Base-by-base conservation (phyloP, 1,140 invertebrate species). In the Hermatobates lingyangjiaoensis region DNA sequence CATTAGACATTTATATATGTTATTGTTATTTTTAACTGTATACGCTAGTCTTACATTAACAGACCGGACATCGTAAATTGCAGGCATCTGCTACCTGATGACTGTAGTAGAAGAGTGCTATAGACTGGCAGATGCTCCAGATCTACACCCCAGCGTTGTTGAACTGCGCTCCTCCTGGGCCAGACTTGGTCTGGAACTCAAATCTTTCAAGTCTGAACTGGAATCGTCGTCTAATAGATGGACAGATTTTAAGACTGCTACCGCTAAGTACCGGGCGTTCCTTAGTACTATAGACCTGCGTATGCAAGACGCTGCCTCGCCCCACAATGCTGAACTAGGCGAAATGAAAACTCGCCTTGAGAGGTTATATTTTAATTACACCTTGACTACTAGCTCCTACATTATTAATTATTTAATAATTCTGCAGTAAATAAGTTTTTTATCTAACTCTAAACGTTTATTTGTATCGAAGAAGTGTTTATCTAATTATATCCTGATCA, bases 271-370 rank as follows among this genome's bases (percentile, higher is more conserved):
- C 1, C 73, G 80, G 24, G 72, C 74, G 59, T 87, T 84, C 83
- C 68, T 87, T 0, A 69, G 63, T 4, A 40, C 34, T 1, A 38
- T 54, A 0, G 75, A 76, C 42, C 80, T 74, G 0, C 79, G 82
- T 64, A 68, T 73, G 44, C 61, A 89, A 0, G 71, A 76, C 51
- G 69, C 72, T 47, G 67, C 75, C 15, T 73, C 77, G 0, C 70
- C 79, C 42, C 81, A 80, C 1, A 82, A 80, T 60, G 85, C 83
- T 27, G 87, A 91, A 67, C 66, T 90, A 4, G 81, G 85, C 46
- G 87, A 91, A 68, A 90, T 92, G 79, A 90, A 88, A 65, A 90
- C 86, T 0, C 69, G 87, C 21, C 68, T 89, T 1, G 90, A 94
- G 62, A 77, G 85, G 61, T 89, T 80, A 20, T 34, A n/a, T 7